Evolutionary conservation across 2,888 invertebrate genomes (phyloP).

Genomic region (Labia minor): DNA sequence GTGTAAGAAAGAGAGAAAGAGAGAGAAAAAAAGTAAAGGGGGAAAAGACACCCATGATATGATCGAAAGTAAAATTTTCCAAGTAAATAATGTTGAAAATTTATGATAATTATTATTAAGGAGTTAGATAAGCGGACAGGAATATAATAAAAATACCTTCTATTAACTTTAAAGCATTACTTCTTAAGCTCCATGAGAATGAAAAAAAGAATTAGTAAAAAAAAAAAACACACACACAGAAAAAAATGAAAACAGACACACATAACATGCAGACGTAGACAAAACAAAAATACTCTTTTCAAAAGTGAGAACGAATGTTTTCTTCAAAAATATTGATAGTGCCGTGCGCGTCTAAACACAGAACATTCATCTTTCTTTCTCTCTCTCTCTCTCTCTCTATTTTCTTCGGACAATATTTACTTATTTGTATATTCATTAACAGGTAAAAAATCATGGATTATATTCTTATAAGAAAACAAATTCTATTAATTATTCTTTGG

Average conservation of each 20-base stretch:
- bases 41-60: background rate
- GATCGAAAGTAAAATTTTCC: constrained; percentile 5
- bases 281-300: background rate
- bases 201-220: background rate
- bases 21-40: background rate
- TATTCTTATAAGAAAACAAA: background rate
- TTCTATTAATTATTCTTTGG: background rate
- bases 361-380: no score
- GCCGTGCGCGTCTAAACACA: no score
- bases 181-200: background rate
- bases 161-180: background rate
- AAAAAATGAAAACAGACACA: no score
- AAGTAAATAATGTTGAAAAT: background rate
- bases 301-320: background rate
- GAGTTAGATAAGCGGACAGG: background rate
- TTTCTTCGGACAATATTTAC: no score
- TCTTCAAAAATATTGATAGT: no score
- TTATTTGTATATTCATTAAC: no score
- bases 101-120: background rate
- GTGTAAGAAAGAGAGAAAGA: background rate
- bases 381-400: no score
- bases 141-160: constrained; percentile 7
- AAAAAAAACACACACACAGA: no score
- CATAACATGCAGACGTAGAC: background rate
- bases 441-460: background rate